A percentile compares a stretch with the other conserved stretches of the same genome.
Evolutionary conservation across 2,888 invertebrate species (phyloP).

Genomic region (Danaus chrysippus): DNA sequence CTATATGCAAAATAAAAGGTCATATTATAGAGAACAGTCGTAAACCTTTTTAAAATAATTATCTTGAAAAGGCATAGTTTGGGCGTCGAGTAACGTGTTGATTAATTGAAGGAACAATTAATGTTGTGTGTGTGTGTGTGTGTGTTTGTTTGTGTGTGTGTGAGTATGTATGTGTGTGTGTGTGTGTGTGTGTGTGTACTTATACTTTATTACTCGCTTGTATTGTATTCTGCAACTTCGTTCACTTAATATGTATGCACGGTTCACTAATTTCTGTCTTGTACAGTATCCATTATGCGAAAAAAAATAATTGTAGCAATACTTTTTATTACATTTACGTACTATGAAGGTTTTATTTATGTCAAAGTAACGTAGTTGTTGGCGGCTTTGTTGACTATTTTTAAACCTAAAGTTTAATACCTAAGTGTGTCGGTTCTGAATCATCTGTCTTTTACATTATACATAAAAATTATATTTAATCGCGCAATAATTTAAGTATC

Average conservation of each 20-base stretch:
- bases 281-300: background rate
- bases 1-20: background rate
- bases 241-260: conserved; percentile 48
- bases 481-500: too few relatives aligned
- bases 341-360: too few relatives aligned
- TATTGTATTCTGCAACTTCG: conserved; percentile 30
- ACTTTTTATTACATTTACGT: too few relatives aligned
- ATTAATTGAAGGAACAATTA: conserved; percentile 58
- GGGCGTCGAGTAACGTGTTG: conserved; percentile 40
- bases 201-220: conserved; percentile 5
- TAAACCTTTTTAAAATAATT: conserved; percentile 41
- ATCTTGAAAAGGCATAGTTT: conserved; percentile 48
- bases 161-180: conserved; percentile 32
- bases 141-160: conserved; percentile 25
- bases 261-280: conserved; percentile 29
- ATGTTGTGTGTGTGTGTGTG: conserved; percentile 46
- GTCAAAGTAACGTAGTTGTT: too few relatives aligned
- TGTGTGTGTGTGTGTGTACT: background rate
- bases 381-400: too few relatives aligned
- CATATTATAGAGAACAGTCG: conserved; percentile 33
- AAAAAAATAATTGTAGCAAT: too few relatives aligned
- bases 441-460: too few relatives aligned
- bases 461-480: too few relatives aligned
- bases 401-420: too few relatives aligned
- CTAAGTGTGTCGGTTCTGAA: too few relatives aligned